phyloP scores from a whole-genome alignment of 2,113 vertebrate species.

The Salvelinus fontinalis region DNA sequence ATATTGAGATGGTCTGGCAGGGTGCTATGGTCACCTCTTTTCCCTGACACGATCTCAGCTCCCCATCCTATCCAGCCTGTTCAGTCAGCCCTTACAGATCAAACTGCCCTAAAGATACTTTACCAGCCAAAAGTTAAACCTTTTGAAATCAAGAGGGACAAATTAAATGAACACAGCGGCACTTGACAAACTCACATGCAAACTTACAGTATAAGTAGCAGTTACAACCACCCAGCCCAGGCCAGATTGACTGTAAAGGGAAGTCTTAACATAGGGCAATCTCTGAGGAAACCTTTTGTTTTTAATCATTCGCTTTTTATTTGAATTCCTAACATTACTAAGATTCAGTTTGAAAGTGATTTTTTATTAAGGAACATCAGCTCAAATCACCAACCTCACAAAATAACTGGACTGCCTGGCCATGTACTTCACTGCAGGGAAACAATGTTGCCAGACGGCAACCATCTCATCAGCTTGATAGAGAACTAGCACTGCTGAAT shows the following conservation, averaged over 20 bases:
- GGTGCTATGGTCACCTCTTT: neutral
- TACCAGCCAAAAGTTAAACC: constrained; percentile 47
- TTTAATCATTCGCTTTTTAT: constrained; percentile 41
- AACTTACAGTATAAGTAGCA: constrained; percentile 22
- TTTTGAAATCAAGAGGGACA: constrained; percentile 9
- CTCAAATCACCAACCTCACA: constrained; percentile 65
- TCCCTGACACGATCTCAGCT: neutral
- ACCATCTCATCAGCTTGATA: constrained; percentile 66
- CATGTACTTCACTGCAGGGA: constrained; percentile 75
- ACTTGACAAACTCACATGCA: constrained; percentile 9
- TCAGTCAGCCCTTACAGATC: constrained; percentile 59
- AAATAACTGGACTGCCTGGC: constrained; percentile 85
- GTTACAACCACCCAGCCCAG: constrained; percentile 29
- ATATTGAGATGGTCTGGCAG: constrained; percentile 8
- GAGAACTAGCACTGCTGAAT: constrained; percentile 61
- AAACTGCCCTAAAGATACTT: constrained; percentile 70
- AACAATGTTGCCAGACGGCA: constrained; percentile 56
- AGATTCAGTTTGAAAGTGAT: constrained; percentile 5
- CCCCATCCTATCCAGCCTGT: constrained; percentile 1
- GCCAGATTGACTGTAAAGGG: constrained; percentile 62
- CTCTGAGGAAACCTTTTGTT: constrained; percentile 66
- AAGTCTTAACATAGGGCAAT: constrained; percentile 72
- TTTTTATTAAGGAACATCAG: neutral
- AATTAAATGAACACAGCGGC: neutral
- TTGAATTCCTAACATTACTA: constrained; percentile 11